Evolutionary conservation across 2,888 invertebrate species (phyloP), one percentile per base, ranked within the genome.

Genomic region (Trimorus sp.): DNA sequence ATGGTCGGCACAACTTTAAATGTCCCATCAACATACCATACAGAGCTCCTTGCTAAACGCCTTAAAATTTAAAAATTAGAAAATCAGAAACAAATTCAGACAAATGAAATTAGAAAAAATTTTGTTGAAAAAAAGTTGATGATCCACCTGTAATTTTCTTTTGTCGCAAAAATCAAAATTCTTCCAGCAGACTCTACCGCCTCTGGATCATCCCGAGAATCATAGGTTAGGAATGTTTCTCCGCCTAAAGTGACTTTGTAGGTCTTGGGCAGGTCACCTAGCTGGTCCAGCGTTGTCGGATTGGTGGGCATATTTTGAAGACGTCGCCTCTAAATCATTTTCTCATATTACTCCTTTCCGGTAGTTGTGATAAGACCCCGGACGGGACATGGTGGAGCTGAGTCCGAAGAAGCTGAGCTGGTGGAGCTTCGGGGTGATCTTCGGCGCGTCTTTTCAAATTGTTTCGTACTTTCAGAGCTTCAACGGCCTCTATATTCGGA

Each of bases 261-360:
- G 4, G 42, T 59, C 37, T 73, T n/a, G 14, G 62, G 60, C 8
- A 73, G 1, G 37, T 73, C 62, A 14, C 56, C 62, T n/a, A 62
- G 15, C 26, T 62, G 15, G n/a, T 63, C 49, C n/a, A 63, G 26
- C n/a, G 49, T 48, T 8, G 37, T 48, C 51, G 65, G 65, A 42
- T 65, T 65, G 14, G 65, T 37, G 8, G 65, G 51, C 16, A n/a
- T 53, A n/a, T 65, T 42, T 42, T 74, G 65, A 2, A 74, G 37
- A 12, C 65, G 63, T 37, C 42, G 14, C 14, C 74, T 65, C 38
- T 74, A 58, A 66, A 74, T 74, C 3, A 37, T n/a, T 74, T 74
- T 7, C 45, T 56, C 58, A 74, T 58, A 48, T 63, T 74, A 56
- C 36, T 36, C 16, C 74, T 8, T 14, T 65, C 74, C 14, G 56